A percentile compares a stretch with the other conserved stretches of the same genome.
phyloP scores from a whole-genome alignment of 1,140 invertebrate genomes.

The Drosophila quadrilineata region DNA sequence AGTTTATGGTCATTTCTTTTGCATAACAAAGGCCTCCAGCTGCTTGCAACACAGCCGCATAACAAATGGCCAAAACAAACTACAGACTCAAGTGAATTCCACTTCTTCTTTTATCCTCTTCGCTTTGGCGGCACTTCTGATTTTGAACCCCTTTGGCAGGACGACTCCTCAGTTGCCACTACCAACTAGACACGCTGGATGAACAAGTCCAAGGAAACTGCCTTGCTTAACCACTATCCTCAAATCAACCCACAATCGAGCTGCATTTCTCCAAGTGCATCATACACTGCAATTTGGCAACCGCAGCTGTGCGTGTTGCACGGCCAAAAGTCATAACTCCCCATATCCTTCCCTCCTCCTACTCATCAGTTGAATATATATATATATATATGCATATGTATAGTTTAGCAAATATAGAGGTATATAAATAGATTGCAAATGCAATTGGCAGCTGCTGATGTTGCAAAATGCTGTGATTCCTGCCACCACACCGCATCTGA shows the following conservation, averaged over 20 bases:
- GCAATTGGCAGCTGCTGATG: slow-evolving; percentile 26
- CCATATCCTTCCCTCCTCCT: slow-evolving; percentile 37
- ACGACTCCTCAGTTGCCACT: slow-evolving; percentile 7
- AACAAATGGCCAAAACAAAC: slow-evolving; percentile 49
- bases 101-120: slow-evolving; percentile 2
- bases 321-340: slow-evolving; percentile 43
- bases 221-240: slow-evolving; percentile 26
- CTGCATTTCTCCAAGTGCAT: no score
- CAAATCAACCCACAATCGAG: slow-evolving; percentile 25
- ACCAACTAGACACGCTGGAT: slow-evolving; percentile 6
- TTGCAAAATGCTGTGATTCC: background rate
- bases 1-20: slow-evolving; percentile 59
- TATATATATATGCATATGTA: background rate
- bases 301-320: slow-evolving; percentile 40
- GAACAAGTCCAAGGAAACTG: background rate
- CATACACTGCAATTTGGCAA: slow-evolving; percentile 23
- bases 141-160: slow-evolving; percentile 66
- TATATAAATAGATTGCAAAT: slow-evolving; percentile 35
- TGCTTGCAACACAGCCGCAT: background rate
- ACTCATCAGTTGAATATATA: slow-evolving; percentile 20
- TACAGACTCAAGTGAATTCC: slow-evolving; percentile 28
- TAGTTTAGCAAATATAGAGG: no score
- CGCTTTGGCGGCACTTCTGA: slow-evolving; percentile 24
- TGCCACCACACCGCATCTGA: slow-evolving; percentile 3
- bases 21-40: slow-evolving; percentile 54